Evolutionary conservation across 1,140 invertebrate genomes (phyloP), one percentile per base, ranked within the genome.

Genomic region (Campoletis sonorensis): DNA sequence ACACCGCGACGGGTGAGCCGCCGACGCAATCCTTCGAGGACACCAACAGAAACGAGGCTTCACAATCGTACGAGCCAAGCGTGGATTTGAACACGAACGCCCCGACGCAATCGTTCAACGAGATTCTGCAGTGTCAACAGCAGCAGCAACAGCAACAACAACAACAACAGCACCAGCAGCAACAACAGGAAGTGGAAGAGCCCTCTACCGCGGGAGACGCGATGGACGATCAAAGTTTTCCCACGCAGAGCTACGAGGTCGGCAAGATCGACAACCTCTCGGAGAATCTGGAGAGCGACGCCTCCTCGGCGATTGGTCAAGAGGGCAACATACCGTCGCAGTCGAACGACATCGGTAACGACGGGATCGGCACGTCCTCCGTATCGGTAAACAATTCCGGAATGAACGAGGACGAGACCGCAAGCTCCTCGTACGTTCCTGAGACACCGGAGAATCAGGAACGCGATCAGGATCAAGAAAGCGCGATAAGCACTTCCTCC

Each of bases 361-460:
- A 92, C 27, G 89, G 87, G 1, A 91, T 91, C 40, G 89, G 90
- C 16, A 90, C 90, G 0, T 92, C 89, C 0, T 89, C 88, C 0
- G 71, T 88, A 23, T 90, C 88, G 8, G 87, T 85, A 0, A 91
- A 90, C 54, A 91, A 90, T 80, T 88, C 87, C 0, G 88, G 84
- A 16, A 30, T 91, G 0, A 92, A 91, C 45, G 91, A 92, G 40
- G 91, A 92, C 61, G 91, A 92, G 40, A 92, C 90, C 0, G 90
- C 91, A 0, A 91, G 91, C 54, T 92, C 91, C 4, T 92, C 91
- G 0, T 92, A 92, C 30, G 89, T 92, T 0, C 91, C 91, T 4
- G 91, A 92, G 81, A 92, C 91, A 4, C 91, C 91, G 1, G 91
- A 92, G 49, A 90, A 87, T 30, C 91, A 92, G 37, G 91, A 92